Evolutionary conservation across 2,113 vertebrate genomes (phyloP).

Genomic region (Pachycephala philippinensis): DNA sequence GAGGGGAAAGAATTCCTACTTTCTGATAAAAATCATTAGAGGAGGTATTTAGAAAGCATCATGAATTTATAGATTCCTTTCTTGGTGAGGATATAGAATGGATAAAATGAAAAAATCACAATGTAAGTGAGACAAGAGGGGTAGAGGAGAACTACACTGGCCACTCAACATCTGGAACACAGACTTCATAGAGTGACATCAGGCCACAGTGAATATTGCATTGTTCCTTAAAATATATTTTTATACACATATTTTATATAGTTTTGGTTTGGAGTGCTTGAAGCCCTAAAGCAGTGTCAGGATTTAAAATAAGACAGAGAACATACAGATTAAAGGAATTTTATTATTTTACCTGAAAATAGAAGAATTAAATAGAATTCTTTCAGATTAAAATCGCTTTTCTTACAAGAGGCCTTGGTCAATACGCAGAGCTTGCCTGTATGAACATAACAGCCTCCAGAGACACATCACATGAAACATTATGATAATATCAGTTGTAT

Average conservation of each 20-base stretch:
- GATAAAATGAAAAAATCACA: background rate
- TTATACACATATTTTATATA: background rate
- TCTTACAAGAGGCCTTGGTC: background rate
- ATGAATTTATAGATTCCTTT: background rate
- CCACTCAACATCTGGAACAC: conserved; percentile 25
- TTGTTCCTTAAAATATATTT: background rate
- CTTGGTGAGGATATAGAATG: background rate
- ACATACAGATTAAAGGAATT: background rate
- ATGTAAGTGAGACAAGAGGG: background rate
- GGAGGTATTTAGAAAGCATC: background rate
- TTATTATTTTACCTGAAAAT: background rate
- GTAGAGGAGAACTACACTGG: background rate
- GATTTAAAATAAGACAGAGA: background rate
- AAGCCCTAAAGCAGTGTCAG: background rate
- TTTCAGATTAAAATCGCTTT: background rate
- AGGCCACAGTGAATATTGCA: background rate
- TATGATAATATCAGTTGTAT: background rate
- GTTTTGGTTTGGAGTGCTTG: background rate
- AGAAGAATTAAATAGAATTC: background rate
- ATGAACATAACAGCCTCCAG: background rate
- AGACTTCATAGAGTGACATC: background rate
- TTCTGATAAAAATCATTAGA: background rate
- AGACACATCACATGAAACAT: background rate
- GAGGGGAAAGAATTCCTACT: background rate
- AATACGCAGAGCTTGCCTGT: rapidly evolving